Percentiles rank a stretch among this genome's conserved stretches.
Evolutionary conservation across 1,140 invertebrate genomes (phyloP).

Genomic region (Xylocopa sonorina): DNA sequence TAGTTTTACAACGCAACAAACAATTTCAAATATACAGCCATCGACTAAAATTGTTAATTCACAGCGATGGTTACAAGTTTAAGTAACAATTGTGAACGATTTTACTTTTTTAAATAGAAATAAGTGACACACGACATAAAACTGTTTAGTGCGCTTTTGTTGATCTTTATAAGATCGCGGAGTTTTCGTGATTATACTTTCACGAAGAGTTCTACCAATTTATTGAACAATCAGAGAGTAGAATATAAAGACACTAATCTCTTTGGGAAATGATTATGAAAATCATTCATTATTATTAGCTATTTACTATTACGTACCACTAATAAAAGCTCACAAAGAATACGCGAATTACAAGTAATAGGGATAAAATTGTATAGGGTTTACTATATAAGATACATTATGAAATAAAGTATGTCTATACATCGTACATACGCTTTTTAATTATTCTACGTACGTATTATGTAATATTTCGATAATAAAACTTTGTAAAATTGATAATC

Average conservation of each 20-base stretch:
- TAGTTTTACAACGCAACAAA: not conserved
- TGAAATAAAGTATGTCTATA: not conserved
- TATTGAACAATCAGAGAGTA: not conserved
- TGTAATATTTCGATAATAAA: slow-evolving; percentile 5
- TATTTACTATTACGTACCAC: not conserved
- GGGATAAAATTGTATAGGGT: not conserved
- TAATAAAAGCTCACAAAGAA: not conserved
- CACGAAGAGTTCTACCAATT: not conserved
- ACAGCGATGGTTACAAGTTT: not conserved
- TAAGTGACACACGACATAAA: not conserved
- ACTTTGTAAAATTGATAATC: not conserved
- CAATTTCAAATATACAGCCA: not conserved
- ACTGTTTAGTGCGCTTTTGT: accelerated
- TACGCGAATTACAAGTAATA: not conserved
- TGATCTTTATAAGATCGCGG: no score
- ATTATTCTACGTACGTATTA: not conserved
- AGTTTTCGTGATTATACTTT: not conserved
- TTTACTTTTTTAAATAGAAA: slow-evolving; percentile 8
- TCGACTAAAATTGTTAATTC: not conserved
- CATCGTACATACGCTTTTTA: not conserved
- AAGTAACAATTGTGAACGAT: not conserved
- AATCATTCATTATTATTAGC: no score
- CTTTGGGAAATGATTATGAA: not conserved
- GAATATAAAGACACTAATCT: not conserved
- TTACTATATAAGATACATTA: not conserved